Evolutionary conservation across 1,140 invertebrate genomes (phyloP).

Genomic region (Ceratosolen fusciceps): DNA sequence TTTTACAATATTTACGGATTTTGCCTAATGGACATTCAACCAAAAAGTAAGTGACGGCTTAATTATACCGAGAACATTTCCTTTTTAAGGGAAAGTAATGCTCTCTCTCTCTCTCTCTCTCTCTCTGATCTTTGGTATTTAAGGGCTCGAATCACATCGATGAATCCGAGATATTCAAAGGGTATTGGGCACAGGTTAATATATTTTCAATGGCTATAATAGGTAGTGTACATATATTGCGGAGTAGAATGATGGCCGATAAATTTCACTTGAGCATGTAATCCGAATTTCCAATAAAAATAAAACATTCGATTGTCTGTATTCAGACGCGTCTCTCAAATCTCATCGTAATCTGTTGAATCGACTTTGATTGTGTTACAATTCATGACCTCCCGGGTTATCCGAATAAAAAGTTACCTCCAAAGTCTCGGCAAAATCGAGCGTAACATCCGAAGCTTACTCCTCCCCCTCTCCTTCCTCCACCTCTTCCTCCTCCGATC

Average conservation of each 20-base stretch:
- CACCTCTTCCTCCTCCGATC: no score
- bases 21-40: no score
- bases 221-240: not conserved
- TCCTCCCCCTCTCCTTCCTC: not conserved
- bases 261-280: conserved; percentile 6
- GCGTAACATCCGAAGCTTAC: conserved; percentile 32
- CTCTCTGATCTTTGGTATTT: no score
- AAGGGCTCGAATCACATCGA: no score
- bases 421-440: conserved; percentile 31
- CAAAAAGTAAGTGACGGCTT: no score
- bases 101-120: no score
- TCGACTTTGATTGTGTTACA: conserved; percentile 44
- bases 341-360: conserved; percentile 38
- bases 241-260: not conserved
- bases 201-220: no score
- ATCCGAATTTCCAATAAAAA: conserved; percentile 27
- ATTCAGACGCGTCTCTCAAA: conserved; percentile 16
- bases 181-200: no score
- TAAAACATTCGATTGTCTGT: conserved; percentile 29
- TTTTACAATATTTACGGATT: no score
- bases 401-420: conserved; percentile 26
- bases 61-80: no score
- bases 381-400: conserved; percentile 28
- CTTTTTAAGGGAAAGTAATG: no score
- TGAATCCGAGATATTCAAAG: no score